phyloP scores from a whole-genome alignment of 1,140 invertebrate genomes.

The Tetraneura akinire region DNA sequence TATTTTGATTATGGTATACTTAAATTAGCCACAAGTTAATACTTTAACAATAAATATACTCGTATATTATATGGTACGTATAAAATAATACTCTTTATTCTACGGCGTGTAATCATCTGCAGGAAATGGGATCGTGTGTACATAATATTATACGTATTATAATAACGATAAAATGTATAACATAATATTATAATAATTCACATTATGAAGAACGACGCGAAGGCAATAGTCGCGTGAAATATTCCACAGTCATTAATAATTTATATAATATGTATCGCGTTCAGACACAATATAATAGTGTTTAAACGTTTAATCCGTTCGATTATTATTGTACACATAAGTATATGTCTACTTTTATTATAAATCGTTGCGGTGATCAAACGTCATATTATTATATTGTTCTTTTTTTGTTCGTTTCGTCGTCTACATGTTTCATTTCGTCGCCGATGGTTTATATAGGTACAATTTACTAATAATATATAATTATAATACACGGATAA shows the following conservation, averaged over 20 bases:
- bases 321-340: background rate
- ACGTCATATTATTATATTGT: background rate
- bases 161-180: background rate
- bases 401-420: background rate
- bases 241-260: slow-evolving; percentile 8
- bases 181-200: background rate
- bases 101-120: too few relatives aligned
- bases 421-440: background rate
- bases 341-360: background rate
- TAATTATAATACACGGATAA: too few relatives aligned
- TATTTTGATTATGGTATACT: too few relatives aligned
- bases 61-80: too few relatives aligned
- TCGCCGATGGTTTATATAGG: background rate
- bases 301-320: background rate
- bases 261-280: too few relatives aligned
- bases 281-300: background rate
- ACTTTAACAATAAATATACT: too few relatives aligned
- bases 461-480: too few relatives aligned
- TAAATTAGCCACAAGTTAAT: too few relatives aligned
- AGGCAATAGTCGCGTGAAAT: background rate
- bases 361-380: background rate
- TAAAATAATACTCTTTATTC: too few relatives aligned
- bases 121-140: too few relatives aligned
- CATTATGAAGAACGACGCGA: background rate
- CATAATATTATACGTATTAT: too few relatives aligned